Evolutionary conservation across 2,888 invertebrate genomes (phyloP).

Genomic region (Thalpophila matura): DNA sequence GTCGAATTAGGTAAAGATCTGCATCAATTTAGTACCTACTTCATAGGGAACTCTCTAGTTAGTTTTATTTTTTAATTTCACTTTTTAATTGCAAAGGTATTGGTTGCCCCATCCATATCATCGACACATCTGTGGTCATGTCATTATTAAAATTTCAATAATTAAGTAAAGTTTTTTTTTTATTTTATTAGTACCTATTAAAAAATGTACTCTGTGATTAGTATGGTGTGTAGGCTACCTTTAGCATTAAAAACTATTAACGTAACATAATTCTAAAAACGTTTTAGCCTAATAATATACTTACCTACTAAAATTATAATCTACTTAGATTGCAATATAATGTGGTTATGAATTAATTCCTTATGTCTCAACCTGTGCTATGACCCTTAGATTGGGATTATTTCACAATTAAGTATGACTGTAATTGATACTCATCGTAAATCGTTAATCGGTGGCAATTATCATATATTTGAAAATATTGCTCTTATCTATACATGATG

Average conservation of each 20-base stretch:
- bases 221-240: too few species aligned
- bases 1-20: too few species aligned
- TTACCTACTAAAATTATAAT: slow-evolving; percentile 6
- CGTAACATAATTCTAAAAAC: slow-evolving; percentile 13
- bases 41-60: too few species aligned
- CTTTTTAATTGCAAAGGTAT: too few species aligned
- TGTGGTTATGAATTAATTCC: slow-evolving; percentile 11
- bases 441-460: slow-evolving; percentile 39
- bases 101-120: too few species aligned
- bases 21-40: too few species aligned
- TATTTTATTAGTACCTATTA: too few species aligned
- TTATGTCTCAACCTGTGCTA: slow-evolving; percentile 26
- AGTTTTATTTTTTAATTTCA: too few species aligned
- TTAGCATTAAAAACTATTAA: slow-evolving; percentile 7
- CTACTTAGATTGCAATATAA: slow-evolving; percentile 24
- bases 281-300: slow-evolving; percentile 11
- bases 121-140: too few species aligned
- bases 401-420: slow-evolving; percentile 33
- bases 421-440: slow-evolving; percentile 44
- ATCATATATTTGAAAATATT: slow-evolving; percentile 47
- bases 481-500: slow-evolving; percentile 18
- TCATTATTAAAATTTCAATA: too few species aligned
- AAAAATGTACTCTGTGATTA: too few species aligned
- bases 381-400: slow-evolving; percentile 50
- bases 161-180: too few species aligned